Evolutionary conservation across 1,140 invertebrate species (phyloP).

Genomic region (Scaptomyza graminum): DNA sequence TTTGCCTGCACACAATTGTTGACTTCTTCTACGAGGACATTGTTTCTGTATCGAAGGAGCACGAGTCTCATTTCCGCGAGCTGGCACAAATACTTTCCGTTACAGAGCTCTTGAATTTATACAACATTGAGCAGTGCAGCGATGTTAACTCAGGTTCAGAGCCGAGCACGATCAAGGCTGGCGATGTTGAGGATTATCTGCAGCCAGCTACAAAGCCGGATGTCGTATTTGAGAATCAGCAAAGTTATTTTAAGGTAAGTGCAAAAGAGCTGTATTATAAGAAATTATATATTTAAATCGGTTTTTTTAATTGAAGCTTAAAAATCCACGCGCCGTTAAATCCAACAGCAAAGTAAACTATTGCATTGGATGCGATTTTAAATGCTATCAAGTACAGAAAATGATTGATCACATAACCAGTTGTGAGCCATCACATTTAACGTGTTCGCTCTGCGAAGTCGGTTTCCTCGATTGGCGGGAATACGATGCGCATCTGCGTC

Average conservation of each 20-base stretch:
- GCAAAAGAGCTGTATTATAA: no score
- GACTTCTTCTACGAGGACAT: slow-evolving; percentile 81
- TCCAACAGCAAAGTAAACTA: slow-evolving; percentile 82
- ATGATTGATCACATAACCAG: slow-evolving; percentile 83
- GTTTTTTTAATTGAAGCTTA: slow-evolving; percentile 40
- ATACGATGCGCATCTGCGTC: slow-evolving; percentile 84
- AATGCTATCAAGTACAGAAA: slow-evolving; percentile 83
- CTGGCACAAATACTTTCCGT: slow-evolving; percentile 71
- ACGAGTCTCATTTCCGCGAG: slow-evolving; percentile 71
- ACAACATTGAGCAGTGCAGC: slow-evolving; percentile 51
- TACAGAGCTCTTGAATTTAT: slow-evolving; percentile 72
- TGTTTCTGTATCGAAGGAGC: slow-evolving; percentile 74
- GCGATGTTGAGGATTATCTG: slow-evolving; percentile 22
- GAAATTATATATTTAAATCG: no score
- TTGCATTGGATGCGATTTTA: slow-evolving; percentile 83
- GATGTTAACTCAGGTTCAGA: slow-evolving; percentile 31
- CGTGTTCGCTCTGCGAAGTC: slow-evolving; percentile 85
- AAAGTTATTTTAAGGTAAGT: slow-evolving; percentile 74
- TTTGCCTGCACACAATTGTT: slow-evolving; percentile 75
- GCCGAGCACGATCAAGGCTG: slow-evolving; percentile 2
- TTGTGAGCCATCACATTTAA: slow-evolving; percentile 84
- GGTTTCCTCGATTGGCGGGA: slow-evolving; percentile 83
- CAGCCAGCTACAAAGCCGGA: slow-evolving; percentile 44
- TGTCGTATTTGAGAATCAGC: slow-evolving; percentile 69
- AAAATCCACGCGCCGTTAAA: slow-evolving; percentile 64